phyloP scores from a whole-genome alignment of 2,113 vertebrate genomes.

The Sapayoa aenigma region DNA sequence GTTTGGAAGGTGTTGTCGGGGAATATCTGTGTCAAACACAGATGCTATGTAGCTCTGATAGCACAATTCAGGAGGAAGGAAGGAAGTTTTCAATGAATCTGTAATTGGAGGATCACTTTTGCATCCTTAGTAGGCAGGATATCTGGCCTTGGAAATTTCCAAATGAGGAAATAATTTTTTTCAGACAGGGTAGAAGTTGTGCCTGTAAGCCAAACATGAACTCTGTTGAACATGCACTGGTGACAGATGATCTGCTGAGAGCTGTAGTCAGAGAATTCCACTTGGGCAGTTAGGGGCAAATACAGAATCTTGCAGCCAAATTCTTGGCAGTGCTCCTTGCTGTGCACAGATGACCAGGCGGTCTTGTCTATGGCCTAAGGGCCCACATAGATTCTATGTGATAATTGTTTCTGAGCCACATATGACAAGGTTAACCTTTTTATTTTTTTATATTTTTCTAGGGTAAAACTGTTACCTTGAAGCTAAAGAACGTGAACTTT shows the following conservation, averaged over 20 bases:
- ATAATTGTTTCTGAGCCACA: not conserved
- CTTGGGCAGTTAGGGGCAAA: not conserved
- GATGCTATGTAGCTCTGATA: not conserved
- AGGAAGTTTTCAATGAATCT: not conserved
- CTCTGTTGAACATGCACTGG: not conserved
- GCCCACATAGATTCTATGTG: not conserved
- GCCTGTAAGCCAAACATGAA: not conserved
- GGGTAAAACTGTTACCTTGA: slow-evolving; percentile 94
- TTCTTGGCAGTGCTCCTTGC: not conserved
- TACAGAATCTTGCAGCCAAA: not conserved
- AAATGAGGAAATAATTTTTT: not conserved
- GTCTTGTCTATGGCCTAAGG: not conserved
- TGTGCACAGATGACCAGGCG: not conserved
- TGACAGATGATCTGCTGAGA: not conserved
- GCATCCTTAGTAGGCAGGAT: not conserved
- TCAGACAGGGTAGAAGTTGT: not conserved
- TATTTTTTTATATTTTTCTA: not conserved
- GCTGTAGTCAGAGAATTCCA: fast-evolving
- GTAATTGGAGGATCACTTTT: not conserved
- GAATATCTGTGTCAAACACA: not conserved
- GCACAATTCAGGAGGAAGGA: not conserved
- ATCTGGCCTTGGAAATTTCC: not conserved
- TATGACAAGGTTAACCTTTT: not conserved
- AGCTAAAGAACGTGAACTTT: slow-evolving; percentile 95
- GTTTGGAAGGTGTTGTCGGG: not conserved